Evolutionary conservation across 2,797 vertebrate genomes (phyloP), one percentile per base, ranked within the genome.

Genomic region (Caiman crocodilus): DNA sequence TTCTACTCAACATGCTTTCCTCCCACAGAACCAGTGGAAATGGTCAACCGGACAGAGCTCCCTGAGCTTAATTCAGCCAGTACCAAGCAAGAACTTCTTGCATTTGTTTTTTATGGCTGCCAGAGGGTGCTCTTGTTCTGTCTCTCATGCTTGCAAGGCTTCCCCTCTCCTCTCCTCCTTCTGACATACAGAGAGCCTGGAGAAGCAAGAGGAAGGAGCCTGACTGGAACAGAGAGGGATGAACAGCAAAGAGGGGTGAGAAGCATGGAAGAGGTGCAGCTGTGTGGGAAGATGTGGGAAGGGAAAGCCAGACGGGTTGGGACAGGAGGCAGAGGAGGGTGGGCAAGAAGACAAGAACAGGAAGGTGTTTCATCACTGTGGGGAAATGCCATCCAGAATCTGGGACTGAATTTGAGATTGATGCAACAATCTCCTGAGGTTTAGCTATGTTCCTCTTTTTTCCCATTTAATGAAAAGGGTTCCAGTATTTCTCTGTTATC

Each of bases 351-450:
- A 17, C 10, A 76, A 16, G 55, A 56, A 71, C 73, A 90, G 56
- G 0, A 88, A 87, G 79, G 55, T 78, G 4, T 81, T 84, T 87
- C n/a, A 84, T 76, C 89, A 82, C 67, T 30, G 26, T 28, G 30
- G n/a, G 30, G 18, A 15, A 65, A 15, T 65, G 28, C 28, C n/a
- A 15, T 65, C 7, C 12, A 83, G 50, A 77, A 88, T 13, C 15
- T 73, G 12, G 58, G 69, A 90, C 86, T 87, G 85, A 92, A 89
- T 28, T n/a, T 35, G 85, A 85, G 16, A 65, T 65, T 65, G 28
- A 7, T 65, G 42, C 42, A 50, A 42, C 42, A 42, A 50, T 50
- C 42, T 50, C 42, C 42, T 50, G 42, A 50, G 42, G 9, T 50
- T 50, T 50, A 50, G 9, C 42, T 50, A 50, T 50, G 42, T 50